Conservation (phyloP, 30 jellyfish, hydroid and myxozoan genomes). For the Catostylus mosaicus region DNA sequence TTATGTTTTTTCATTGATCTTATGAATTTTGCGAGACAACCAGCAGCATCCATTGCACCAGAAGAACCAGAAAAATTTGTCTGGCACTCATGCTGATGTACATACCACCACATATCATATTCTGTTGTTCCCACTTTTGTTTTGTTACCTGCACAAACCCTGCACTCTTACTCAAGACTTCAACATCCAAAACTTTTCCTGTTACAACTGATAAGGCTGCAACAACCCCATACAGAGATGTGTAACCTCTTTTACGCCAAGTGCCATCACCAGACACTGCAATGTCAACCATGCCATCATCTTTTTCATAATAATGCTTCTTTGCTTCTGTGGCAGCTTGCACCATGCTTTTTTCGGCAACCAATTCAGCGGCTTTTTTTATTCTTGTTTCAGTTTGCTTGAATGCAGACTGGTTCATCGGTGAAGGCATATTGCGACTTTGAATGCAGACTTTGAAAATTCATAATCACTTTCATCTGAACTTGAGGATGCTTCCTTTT, state of each 20-base stretch:
- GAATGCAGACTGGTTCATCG: slow-evolving; percentile 5
- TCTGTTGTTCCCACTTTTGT: slow-evolving; percentile 2
- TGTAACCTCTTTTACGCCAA: slow-evolving; percentile 12
- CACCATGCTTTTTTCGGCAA: slow-evolving; percentile 21
- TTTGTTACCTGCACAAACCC: neutral
- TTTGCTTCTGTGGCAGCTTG: slow-evolving; percentile 23
- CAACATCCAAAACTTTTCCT: slow-evolving; percentile 14
- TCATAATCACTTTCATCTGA: neutral
- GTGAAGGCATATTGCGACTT: slow-evolving; percentile 25
- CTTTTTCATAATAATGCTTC: neutral
- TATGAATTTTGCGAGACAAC: no score
- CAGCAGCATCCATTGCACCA: no score
- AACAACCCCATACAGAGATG: slow-evolving; percentile 3
- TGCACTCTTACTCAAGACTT: slow-evolving; percentile 19
- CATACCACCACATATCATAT: slow-evolving; percentile 16
- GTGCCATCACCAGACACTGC: slow-evolving; percentile 37
- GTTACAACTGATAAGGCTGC: neutral
- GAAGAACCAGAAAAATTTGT: no score
- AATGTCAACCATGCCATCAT: slow-evolving; percentile 11
- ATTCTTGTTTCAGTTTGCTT: neutral
- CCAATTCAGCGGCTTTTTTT: neutral
- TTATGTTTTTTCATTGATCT: neutral
- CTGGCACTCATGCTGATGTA: neutral
- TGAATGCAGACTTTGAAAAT: neutral
- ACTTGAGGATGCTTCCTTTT: neutral